Base-by-base conservation (phyloP, 2,113 vertebrate genomes). In the Limanda limanda region DNA sequence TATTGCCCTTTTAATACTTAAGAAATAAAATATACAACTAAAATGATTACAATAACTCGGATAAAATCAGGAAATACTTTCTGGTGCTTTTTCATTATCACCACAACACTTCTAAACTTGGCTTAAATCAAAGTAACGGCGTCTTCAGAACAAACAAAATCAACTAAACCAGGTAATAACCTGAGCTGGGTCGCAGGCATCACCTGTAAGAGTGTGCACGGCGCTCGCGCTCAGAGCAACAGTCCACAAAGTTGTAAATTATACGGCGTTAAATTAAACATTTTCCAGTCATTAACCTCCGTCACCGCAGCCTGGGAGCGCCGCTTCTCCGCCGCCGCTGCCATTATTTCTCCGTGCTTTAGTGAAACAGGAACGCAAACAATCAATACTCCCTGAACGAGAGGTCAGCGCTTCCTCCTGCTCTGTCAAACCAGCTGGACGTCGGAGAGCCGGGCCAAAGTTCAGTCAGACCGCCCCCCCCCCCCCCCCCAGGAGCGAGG, bases 251-350 rank as follows among this genome's bases (percentile, higher is more conserved):
- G 31, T 21, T 62, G 35, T 37, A n/a, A 42, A 63, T 45, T 23
- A 42, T 14, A 40, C 40, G 17, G 40, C 21, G 12, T 63, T 63
- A 23, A 63, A 63, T 63, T 45, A 45, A 23, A 42, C n/a, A 63
- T 63, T 42, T 45, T 63, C 61, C 61, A 45, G n/a, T 45, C 61
- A 45, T 63, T 63, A 63, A 63, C 61, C 61, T 63, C 37, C 13
- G 24, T 8, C 11, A 21, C 37, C 40, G n/a, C 37, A 40, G 61
- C 61, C 35, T 9, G 15, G 40, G 37, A 63, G 37, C 27, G n/a
- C 13, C 21, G 20, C 37, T 15, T 23, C 21, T 35, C 14, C 8
- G 20, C 59, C 13, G 18, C 27, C 11, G 59, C 31, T 14, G 9
- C 1, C 8, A 13, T 61, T 42, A 42, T 45, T 63, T 63, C 61